A percentile compares a stretch with the other conserved stretches of the same genome.
Evolutionary conservation across 1,140 invertebrate genomes (phyloP).

Genomic region (Ctenoplectra terminalis): DNA sequence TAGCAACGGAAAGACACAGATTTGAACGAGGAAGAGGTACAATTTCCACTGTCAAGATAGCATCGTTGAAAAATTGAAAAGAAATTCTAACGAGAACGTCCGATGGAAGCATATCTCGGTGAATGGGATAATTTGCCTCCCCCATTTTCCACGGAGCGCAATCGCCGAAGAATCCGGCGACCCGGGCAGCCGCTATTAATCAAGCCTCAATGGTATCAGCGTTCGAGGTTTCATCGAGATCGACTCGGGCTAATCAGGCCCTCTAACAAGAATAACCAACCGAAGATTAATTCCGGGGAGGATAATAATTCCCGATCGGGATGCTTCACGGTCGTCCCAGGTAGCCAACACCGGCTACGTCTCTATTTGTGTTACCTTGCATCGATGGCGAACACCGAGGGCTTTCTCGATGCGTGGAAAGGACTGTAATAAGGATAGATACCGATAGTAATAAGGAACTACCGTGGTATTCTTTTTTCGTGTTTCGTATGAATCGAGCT

Average conservation of each 20-base stretch:
- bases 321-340: neutral
- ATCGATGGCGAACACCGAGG: neutral
- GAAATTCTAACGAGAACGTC: neutral
- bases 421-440: constrained; percentile 9
- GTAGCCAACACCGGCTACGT: neutral
- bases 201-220: constrained; percentile 12
- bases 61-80: too few relatives aligned
- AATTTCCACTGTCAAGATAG: too few relatives aligned
- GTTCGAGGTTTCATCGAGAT: constrained; percentile 6
- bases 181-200: constrained; percentile 15
- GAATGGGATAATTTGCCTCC: neutral
- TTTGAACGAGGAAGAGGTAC: too few relatives aligned
- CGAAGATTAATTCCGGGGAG: neutral
- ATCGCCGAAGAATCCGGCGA: neutral
- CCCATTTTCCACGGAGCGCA: neutral
- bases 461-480: too few relatives aligned
- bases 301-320: constrained; percentile 29
- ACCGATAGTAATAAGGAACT: constrained; percentile 9
- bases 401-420: constrained; percentile 13
- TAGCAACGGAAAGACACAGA: too few relatives aligned
- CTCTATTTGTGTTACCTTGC: constrained; percentile 2
- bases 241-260: constrained; percentile 29
- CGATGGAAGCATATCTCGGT: neutral
- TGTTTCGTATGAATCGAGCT: neutral
- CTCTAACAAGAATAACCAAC: constrained; percentile 26